phyloP scores from a whole-genome alignment of 2,113 vertebrate species.

The Panthera leo region DNA sequence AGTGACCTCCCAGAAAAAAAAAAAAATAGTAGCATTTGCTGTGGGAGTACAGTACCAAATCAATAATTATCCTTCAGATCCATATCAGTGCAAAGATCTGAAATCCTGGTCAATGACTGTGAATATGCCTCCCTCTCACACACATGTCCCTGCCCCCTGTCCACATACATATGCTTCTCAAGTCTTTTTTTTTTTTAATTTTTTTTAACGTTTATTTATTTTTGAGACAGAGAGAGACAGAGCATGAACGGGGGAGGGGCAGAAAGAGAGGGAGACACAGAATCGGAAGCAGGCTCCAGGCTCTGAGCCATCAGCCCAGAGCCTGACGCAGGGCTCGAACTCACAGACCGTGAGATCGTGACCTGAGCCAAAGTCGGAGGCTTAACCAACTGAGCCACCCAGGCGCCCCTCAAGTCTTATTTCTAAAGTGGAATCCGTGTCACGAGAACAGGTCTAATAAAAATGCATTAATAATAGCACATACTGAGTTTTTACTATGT shows the following conservation, averaged over 20 bases:
- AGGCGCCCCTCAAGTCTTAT: background rate
- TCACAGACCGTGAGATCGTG: no score
- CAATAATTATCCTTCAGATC: background rate
- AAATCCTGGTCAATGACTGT: background rate
- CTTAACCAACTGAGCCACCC: no score
- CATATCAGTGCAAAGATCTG: background rate
- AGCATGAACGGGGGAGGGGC: no score
- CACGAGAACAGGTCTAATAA: background rate
- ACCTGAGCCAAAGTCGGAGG: no score
- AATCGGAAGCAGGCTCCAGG: no score
- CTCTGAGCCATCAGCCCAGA: no score
- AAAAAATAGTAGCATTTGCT: background rate
- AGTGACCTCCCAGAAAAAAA: background rate
- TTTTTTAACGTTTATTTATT: no score
- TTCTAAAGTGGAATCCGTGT: background rate
- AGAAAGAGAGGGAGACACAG: no score
- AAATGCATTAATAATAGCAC: background rate
- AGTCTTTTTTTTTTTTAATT: background rate
- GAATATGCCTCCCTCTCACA: background rate
- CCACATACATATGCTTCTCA: background rate
- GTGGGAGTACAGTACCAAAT: background rate
- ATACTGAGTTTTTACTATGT: background rate
- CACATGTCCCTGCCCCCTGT: fast-evolving
- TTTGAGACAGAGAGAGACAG: no score
- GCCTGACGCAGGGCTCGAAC: no score